Evolutionary conservation across 2,888 invertebrate genomes (phyloP).

Genomic region (Ophraella communa): DNA sequence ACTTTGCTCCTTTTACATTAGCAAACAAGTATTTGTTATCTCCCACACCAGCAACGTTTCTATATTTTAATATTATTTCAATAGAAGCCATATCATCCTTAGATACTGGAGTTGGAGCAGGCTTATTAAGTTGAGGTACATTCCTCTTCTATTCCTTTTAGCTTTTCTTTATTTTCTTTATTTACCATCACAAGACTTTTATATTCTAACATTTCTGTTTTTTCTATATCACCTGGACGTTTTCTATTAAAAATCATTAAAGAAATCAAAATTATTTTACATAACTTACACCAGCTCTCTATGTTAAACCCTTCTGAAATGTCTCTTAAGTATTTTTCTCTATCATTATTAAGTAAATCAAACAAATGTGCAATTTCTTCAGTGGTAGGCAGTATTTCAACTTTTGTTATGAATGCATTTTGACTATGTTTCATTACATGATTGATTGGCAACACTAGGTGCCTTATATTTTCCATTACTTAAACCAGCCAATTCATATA

Average conservation of each 20-base stretch:
- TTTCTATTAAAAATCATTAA: background rate
- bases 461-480: background rate
- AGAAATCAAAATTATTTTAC: background rate
- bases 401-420: background rate
- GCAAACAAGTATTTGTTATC: constrained; percentile 13
- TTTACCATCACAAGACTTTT: background rate
- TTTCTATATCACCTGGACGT: constrained; percentile 3
- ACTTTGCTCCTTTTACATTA: background rate
- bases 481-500: background rate
- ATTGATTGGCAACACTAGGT: background rate
- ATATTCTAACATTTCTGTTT: constrained; percentile 8
- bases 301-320: background rate
- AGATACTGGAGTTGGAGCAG: background rate
- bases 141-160: background rate
- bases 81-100: constrained; percentile 2
- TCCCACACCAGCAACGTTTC: background rate
- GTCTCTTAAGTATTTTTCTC: background rate
- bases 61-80: background rate
- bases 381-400: background rate
- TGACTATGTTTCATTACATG: background rate
- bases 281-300: background rate
- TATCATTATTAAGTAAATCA: background rate
- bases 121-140: background rate
- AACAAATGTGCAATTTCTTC: background rate
- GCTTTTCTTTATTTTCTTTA: background rate